Base-by-base conservation (phyloP, 1,140 invertebrate genomes). In the Streblospio benedicti region DNA sequence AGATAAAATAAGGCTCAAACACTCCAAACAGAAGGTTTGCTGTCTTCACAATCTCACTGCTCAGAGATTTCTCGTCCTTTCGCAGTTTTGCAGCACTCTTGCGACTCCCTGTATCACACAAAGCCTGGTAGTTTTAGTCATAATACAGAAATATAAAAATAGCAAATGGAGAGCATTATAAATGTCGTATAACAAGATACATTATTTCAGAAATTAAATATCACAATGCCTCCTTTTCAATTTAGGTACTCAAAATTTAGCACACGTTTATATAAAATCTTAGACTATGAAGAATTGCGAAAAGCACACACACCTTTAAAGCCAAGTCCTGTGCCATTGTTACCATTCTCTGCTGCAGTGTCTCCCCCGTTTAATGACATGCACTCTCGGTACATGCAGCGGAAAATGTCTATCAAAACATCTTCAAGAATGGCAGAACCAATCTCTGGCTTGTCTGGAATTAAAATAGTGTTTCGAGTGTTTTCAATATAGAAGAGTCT, bases 381-480 rank as follows among this genome's bases (percentile, higher is more conserved):
- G 64, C 69, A 75, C 52, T 76, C 73, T 41, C 59, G 59, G 45
- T 74, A 72, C 20, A 76, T 53, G 62, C 75, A 86, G 80, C 89
- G 84, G 74, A 94, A 89, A 52, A 94, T 85, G 73, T 93, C 88
- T 61, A 88, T 84, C 5, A 94, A 80, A 59, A 93, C 87, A 74
- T 87, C 86, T 69, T 93, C 90, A 51, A 94, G 73, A 64, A 95
- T 90, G 9, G 86, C 82, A 47, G 85, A 85, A 12, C 90, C 89
- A 57, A 95, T 89, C 76, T 94, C 91, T 38, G 87, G 85, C 75
- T 93, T 90, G 72, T 96, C 92, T n/a, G n/a, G n/a, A n/a, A n/a
- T n/a, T n/a, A n/a, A n/a, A n/a, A n/a, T n/a, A n/a, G n/a, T n/a
- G n/a, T n/a, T n/a, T n/a, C n/a, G n/a, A n/a, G n/a, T n/a, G n/a